Base-by-base conservation (phyloP, 1,140 invertebrate genomes). In the Acromyrmex echinatior region DNA sequence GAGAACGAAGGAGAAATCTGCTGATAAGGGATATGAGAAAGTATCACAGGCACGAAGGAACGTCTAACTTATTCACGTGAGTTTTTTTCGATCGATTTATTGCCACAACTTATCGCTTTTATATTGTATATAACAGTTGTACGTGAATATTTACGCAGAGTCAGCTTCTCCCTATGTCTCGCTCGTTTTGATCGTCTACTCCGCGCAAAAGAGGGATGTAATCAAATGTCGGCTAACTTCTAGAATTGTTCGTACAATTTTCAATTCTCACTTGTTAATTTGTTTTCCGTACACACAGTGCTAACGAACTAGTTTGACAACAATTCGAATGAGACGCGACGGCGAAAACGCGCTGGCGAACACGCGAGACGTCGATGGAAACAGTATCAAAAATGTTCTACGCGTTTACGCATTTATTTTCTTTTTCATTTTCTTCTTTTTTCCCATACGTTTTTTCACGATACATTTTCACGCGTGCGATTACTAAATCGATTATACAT, bases 81-180 rank as follows among this genome's bases (percentile, higher is more conserved):
- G 74, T 70, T 90, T 77, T 81, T 70, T 87, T 88, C 80, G 80
- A 86, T 88, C 58, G 80, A 39, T 88, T 90, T 90, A 90, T 90
- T 90, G 76, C 63, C 71, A 82, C 71, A 89, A 56, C 58, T 82
- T 77, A 51, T 84, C 39, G 77, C 53, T 51, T 66, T 58, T 56
- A 28, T 73, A 35, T 35, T 35, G 31, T 35, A 31, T 60, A 28
- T 80, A 81, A 84, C 71, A 84, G 58, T 82, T 74, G 56, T 74
- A 82, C 35, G 68, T 84, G 70, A 70, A 81, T 86, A 66, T 80
- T 73, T 49, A 62, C 39, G 45, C 35, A 81, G 84, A 70, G 18
- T 66, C 56, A 35, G 25, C 53, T 58, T 63, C 39, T 70, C 21
- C 68, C 56, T 63, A 51, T 16, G 28, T 74, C 39, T 45, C 56